Base-by-base conservation (phyloP, 37 sponge, comb jelly and placozoan species). In the Dysidea cf. avara region DNA sequence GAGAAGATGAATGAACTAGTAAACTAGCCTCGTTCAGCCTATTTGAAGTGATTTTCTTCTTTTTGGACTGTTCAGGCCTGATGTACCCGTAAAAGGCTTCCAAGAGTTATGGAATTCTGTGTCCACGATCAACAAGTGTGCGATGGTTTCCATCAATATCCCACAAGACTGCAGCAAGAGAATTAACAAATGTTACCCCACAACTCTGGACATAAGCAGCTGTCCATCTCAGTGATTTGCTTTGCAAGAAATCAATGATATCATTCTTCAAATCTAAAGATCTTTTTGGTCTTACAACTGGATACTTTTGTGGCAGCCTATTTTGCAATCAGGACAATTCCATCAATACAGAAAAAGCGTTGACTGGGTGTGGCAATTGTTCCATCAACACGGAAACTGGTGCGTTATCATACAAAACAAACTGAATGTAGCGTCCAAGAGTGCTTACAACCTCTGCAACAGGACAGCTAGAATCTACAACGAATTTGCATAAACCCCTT, bases 221-320 rank as follows among this genome's bases (percentile, higher is more conserved):
- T 20, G 24, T n/a, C 79, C 68, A 78, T 33, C 79, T 69, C 11
- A 78, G 60, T 43, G 61, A 51, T 14, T 72, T 72, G 11, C 13
- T 71, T 51, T 71, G 52, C 17, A 81, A 65, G 24, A 46, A 81
- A 39, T 50, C 73, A 34, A 81, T 71, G 57, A 81, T 71, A 20
- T 48, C 57, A 22, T 81, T 81, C 74, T 81, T 81, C 43, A 79
- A 71, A 35, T 79, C 36, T n/a, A 69, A 29, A 47, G 68, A 69
- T 37, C 55, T 79, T 57, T 79, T 79, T 4, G 71, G 63, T 43
- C 29, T n/a, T 17, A n/a, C 57, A 39, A 66, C 29, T 66, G 17
- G 50, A 56, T 56, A 77, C 56, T 77, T 66, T 7, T 48, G 38
- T 36, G 78, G 78, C 28, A 77, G n/a, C n/a, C n/a, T n/a, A n/a